A percentile compares a stretch with the other conserved stretches of the same genome.
Conservation (phyloP, 2,888 invertebrate species). For the Dicycla oo region DNA sequence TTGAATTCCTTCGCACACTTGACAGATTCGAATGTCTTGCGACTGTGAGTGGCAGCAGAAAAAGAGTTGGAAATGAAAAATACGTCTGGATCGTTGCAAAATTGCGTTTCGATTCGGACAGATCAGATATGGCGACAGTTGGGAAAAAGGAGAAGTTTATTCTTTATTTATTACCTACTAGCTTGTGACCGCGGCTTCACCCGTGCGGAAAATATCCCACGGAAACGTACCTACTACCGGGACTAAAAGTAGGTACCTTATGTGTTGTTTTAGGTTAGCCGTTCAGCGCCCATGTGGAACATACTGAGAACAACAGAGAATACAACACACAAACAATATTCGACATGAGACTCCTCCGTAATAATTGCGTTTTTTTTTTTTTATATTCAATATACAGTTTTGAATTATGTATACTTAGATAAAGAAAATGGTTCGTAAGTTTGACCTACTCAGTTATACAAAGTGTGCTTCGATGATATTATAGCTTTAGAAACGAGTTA, state of each 20-base stretch:
- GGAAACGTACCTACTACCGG: too few species aligned
- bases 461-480: background rate
- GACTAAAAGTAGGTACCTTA: too few species aligned
- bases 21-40: constrained; percentile 51
- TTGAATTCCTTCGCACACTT: constrained; percentile 53
- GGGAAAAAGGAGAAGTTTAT: constrained; percentile 5
- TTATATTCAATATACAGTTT: too few species aligned
- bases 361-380: too few species aligned
- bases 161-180: background rate
- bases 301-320: too few species aligned
- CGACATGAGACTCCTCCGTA: too few species aligned
- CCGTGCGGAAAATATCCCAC: too few species aligned
- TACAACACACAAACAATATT: too few species aligned
- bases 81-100: constrained; percentile 22
- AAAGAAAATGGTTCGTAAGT: background rate
- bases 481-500: background rate
- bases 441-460: background rate
- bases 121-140: constrained; percentile 34
- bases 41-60: constrained; percentile 51
- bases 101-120: constrained; percentile 39
- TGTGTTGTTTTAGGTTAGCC: too few species aligned
- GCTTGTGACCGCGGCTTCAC: too few species aligned
- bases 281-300: too few species aligned
- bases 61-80: constrained; percentile 42
- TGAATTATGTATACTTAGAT: too few species aligned